Evolutionary conservation across 2,888 invertebrate species (phyloP), one percentile per base, ranked within the genome.

Genomic region (Nowickia ferox): DNA sequence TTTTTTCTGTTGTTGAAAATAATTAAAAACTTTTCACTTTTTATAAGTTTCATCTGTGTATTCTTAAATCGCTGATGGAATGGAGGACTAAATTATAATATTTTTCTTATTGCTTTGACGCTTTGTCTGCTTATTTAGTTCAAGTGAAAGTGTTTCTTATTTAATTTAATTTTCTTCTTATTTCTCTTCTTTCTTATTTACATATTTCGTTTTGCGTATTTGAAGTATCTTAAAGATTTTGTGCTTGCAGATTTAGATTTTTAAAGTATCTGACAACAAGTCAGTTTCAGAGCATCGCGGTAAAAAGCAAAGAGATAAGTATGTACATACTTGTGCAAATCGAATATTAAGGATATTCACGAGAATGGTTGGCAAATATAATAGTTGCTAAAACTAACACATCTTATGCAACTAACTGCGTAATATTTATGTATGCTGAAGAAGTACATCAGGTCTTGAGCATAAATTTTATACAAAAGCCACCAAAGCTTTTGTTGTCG

Each of bases 61-160:
- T 72, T 68, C 79, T 75, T 40, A 40, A 30, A 30, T 30, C 30
- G 48, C 40, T 74, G n/a, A 66, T 48, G 42, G 19, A 61, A 71
- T 66, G 44, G 13, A 11, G 55, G 40, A 76, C 46, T 71, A 71
- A 46, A 72, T 68, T 66, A 53, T 59, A 51, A 57, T 72, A 78
- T 8, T 48, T 30, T 75, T 57, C 68, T 19, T 61, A 15, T 61
- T 46, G 53, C 46, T 15, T 13, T 69, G 57, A 61, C 38, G 19
- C 30, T 30, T 17, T 72, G 65, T 68, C 44, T 22, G 30, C 53
- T 48, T 53, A 77, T 80, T 84, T 57, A 71, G 75, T 46, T 44
- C 72, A 75, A 86, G 86, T 86, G 86, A 86, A 86, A 86, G 86
- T 86, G 76, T 83, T 86, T 79, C 65, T 11, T 22, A 40, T 13